These are phyloP conservation scores for Caerostris extrusa DNA, from an alignment of 1,140 invertebrate species.

Conservation along the genomic window DNA sequence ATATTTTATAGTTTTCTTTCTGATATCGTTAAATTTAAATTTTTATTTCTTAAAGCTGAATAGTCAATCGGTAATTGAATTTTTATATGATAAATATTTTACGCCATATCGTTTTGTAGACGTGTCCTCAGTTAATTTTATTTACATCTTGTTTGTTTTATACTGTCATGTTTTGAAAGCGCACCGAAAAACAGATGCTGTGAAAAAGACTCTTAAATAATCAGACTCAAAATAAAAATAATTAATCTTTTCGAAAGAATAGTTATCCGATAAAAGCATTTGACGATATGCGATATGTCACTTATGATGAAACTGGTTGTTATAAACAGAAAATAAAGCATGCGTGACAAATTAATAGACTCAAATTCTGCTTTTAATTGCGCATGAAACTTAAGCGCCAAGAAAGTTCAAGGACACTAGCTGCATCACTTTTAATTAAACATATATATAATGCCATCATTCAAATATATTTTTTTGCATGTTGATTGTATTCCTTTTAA, in stretches of 20 bases:
- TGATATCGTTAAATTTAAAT: no score
- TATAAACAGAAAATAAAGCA: not conserved
- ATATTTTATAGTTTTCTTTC: no score
- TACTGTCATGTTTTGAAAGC: no score
- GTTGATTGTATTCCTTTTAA: not conserved
- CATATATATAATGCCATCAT: not conserved
- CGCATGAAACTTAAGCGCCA: not conserved
- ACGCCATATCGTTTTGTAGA: no score
- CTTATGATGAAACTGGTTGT: slow-evolving; percentile 2
- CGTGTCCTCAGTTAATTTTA: no score
- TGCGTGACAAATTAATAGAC: not conserved
- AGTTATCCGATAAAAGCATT: not conserved
- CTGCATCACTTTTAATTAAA: not conserved
- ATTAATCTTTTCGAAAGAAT: not conserved
- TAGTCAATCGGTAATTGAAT: no score
- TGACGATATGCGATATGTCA: slow-evolving; percentile 1
- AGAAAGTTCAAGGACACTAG: not conserved
- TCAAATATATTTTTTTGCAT: not conserved
- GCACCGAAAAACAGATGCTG: no score
- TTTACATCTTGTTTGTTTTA: no score
- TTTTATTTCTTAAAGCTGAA: no score
- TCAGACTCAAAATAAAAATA: not conserved
- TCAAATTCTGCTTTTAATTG: slow-evolving; percentile 23
- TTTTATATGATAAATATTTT: no score
- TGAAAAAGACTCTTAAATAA: no score